phyloP scores from a whole-genome alignment of 2,113 vertebrate genomes.

The Xyliphius kryptos region DNA sequence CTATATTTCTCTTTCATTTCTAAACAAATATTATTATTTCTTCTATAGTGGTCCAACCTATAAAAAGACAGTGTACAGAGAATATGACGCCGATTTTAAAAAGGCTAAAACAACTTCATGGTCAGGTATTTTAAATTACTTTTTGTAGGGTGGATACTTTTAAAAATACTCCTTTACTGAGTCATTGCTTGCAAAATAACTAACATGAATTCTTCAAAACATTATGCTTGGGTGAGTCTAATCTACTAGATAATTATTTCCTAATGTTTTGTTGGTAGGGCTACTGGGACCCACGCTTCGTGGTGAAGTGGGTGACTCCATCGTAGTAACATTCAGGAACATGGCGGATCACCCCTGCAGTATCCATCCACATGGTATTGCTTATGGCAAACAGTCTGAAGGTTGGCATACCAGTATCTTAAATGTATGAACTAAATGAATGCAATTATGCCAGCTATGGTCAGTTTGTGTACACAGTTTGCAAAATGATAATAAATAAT shows the following conservation, averaged over 20 bases:
- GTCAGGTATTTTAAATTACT: conserved; percentile 71
- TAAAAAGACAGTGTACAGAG: conserved; percentile 87
- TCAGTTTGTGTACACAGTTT: no score
- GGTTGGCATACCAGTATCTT: conserved; percentile 60
- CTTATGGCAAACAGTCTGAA: conserved; percentile 81
- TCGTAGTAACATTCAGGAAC: conserved; percentile 86
- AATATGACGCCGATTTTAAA: conserved; percentile 80
- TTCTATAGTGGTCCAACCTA: conserved; percentile 58
- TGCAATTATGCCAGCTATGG: no score
- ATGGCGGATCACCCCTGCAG: conserved; percentile 73
- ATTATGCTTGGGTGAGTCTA: no score
- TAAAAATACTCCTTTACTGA: no score
- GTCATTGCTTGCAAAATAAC: no score
- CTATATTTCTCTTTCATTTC: background rate
- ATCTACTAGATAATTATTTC: background rate
- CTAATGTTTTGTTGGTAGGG: conserved; percentile 58
- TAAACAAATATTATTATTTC: no score
- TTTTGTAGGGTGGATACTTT: background rate
- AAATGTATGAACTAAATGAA: no score
- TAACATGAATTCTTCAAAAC: no score
- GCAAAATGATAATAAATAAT: no score
- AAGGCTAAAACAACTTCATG: conserved; percentile 68
- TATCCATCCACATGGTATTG: conserved; percentile 84
- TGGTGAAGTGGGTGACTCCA: conserved; percentile 78
- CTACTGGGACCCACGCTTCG: conserved; percentile 84